Evolutionary conservation across 2,797 vertebrate genomes (phyloP).

Genomic region (Corythornis leucogaster): DNA sequence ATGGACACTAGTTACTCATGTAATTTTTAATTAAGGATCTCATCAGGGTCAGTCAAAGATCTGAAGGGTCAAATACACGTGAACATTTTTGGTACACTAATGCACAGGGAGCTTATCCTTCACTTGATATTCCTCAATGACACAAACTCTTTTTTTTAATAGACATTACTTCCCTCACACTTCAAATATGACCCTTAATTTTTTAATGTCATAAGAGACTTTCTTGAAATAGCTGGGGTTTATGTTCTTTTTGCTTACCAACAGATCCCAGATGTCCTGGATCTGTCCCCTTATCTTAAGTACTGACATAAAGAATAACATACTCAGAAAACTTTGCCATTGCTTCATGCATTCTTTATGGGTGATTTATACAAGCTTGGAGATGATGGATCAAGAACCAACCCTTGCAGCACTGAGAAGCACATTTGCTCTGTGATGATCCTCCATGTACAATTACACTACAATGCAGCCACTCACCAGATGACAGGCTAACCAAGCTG

Average conservation of each 20-base stretch:
- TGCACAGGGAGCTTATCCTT: not conserved
- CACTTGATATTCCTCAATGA: not conserved
- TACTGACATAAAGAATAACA: not conserved
- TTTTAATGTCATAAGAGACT: not conserved
- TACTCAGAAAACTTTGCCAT: not conserved
- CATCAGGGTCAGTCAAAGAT: not conserved
- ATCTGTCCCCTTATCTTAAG: no score
- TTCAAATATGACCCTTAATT: not conserved
- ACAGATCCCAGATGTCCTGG: not conserved
- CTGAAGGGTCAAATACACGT: not conserved
- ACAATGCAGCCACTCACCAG: not conserved
- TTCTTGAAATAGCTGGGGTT: not conserved
- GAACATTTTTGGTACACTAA: not conserved
- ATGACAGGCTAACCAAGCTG: not conserved
- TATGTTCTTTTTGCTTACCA: not conserved
- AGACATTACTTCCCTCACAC: not conserved
- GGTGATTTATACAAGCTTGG: not conserved
- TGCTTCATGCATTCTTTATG: not conserved
- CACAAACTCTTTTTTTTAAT: not conserved
- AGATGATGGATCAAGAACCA: not conserved
- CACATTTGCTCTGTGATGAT: not conserved
- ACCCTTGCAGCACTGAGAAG: not conserved
- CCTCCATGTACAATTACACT: not conserved
- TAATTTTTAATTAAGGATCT: not conserved
- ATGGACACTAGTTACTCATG: fast-evolving